Conservation (phyloP, 92 coral and sea anemone species). For the Desmophyllum pertusum region DNA sequence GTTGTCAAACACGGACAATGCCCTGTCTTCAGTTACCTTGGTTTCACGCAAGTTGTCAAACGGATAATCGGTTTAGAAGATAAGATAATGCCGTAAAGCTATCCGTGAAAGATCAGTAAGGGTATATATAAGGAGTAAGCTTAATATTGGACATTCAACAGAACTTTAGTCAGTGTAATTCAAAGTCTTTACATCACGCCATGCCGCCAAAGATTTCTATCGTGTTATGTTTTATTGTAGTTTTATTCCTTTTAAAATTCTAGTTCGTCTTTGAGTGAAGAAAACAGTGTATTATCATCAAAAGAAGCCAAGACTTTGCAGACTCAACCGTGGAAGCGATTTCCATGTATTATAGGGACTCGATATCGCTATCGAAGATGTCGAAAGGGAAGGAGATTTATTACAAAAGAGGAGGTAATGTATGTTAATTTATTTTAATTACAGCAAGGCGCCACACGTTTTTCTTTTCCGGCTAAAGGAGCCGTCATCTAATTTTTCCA, state of each 20-base stretch:
- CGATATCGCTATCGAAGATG: slow-evolving; percentile 15
- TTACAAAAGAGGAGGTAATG: not conserved
- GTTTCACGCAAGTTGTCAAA: not conserved
- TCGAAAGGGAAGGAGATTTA: not conserved
- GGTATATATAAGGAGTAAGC: not conserved
- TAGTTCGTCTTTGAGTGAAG: not conserved
- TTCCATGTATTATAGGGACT: slow-evolving; percentile 8
- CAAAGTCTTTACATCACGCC: not conserved
- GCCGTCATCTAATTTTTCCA: too few species aligned
- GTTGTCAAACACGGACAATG: not conserved
- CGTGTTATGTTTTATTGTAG: not conserved
- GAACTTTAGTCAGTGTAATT: not conserved
- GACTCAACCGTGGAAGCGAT: slow-evolving; percentile 8
- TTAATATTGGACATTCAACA: not conserved
- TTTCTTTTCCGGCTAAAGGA: not conserved
- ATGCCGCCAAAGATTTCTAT: slow-evolving; percentile 8
- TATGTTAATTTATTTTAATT: too few species aligned
- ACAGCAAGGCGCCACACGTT: too few species aligned
- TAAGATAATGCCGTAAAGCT: not conserved
- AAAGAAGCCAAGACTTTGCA: not conserved
- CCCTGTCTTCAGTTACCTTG: not conserved
- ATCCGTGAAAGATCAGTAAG: not conserved
- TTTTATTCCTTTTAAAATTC: not conserved
- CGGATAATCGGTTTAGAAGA: not conserved
- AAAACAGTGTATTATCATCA: not conserved